Percentiles rank a stretch among this genome's conserved stretches.
Evolutionary conservation across 2,113 vertebrate species (phyloP).

Genomic region (Muntiacus muntjak): DNA sequence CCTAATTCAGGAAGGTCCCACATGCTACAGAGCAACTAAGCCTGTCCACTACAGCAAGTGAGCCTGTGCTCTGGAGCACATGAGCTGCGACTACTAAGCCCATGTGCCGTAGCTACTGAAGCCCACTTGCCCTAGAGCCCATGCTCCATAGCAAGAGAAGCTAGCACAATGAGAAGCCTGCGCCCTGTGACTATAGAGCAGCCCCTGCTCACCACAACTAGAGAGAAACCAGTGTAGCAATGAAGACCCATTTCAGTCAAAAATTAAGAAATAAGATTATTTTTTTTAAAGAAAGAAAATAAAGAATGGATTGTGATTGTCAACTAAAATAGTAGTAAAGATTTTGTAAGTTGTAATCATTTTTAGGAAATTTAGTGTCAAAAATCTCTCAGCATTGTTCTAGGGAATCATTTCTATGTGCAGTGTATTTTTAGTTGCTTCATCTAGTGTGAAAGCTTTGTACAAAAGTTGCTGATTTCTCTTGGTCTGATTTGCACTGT

Average conservation of each 20-base stretch:
- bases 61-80: neutral
- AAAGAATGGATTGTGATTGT: neutral
- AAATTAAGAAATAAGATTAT: neutral
- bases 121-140: neutral
- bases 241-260: neutral
- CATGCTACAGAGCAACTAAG: neutral
- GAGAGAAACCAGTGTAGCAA: neutral
- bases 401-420: neutral
- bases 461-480: neutral
- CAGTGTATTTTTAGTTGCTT: neutral
- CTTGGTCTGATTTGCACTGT: neutral
- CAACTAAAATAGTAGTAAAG: neutral
- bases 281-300: neutral
- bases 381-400: neutral
- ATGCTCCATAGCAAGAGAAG: neutral
- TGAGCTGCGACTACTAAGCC: neutral
- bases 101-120: fast-evolving
- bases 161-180: neutral
- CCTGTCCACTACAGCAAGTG: neutral
- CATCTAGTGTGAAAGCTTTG: neutral
- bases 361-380: neutral
- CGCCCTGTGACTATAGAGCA: neutral
- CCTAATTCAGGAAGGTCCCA: neutral
- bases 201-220: neutral
- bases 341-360: neutral